phyloP scores from a whole-genome alignment of 2,888 invertebrate genomes.

The Drosophila yooni region DNA sequence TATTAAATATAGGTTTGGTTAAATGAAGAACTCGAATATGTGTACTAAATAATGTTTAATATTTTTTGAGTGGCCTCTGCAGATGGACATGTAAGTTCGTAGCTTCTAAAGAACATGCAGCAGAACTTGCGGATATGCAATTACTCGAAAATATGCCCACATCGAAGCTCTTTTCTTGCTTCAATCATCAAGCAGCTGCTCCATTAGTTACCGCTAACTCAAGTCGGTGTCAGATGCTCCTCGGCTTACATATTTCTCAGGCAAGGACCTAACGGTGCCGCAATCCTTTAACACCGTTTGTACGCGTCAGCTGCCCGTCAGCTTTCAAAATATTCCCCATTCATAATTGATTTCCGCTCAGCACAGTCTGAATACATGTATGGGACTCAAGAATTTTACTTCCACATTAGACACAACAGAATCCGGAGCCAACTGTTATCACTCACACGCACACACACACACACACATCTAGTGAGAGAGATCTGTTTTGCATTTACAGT shows the following conservation, averaged over 20 bases:
- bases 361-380: conserved; percentile 13
- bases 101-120: not conserved
- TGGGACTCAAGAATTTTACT: conserved; percentile 24
- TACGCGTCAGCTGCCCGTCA: conserved; percentile 58
- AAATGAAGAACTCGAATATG: not conserved
- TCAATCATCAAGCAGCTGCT: conserved; percentile 42
- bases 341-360: conserved; percentile 72
- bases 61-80: not conserved
- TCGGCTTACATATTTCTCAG: not conserved
- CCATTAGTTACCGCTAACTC: not conserved
- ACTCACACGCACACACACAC: conserved; percentile 17
- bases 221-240: conserved; percentile 20
- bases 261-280: conserved; percentile 60
- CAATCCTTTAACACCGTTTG: conserved; percentile 60
- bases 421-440: conserved; percentile 60
- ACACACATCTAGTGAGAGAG: conserved; percentile 11
- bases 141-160: not conserved
- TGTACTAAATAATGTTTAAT: not conserved
- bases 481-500: conserved; percentile 72
- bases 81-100: not conserved
- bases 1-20: not conserved
- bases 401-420: conserved; percentile 44
- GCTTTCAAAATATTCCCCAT: conserved; percentile 36
- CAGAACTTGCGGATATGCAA: conserved; percentile 3
- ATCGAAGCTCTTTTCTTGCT: conserved; percentile 7